Evolutionary conservation across 2,888 invertebrate species (phyloP).

Genomic region (Poecilobothrus nobilitatus): DNA sequence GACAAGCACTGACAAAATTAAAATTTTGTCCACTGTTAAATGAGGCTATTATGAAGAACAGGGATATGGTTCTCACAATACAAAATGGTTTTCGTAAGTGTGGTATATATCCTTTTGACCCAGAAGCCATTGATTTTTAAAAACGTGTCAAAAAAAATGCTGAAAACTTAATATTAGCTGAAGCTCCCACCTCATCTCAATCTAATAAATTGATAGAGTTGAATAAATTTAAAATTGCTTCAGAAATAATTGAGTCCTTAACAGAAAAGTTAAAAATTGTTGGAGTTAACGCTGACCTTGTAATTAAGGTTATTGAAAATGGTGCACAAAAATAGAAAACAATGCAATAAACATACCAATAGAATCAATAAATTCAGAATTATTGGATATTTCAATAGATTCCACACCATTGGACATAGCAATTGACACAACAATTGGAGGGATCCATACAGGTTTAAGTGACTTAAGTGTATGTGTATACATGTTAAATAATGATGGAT

Average conservation of each 20-base stretch:
- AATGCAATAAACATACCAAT: too few relatives aligned
- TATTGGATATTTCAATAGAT: too few relatives aligned
- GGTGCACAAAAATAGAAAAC: background rate
- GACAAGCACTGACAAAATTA: slow-evolving; percentile 16
- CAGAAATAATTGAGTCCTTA: slow-evolving; percentile 12
- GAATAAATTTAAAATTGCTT: slow-evolving; percentile 13
- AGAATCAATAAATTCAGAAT: too few relatives aligned
- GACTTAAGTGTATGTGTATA: too few relatives aligned
- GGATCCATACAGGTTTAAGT: too few relatives aligned
- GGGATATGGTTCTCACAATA: slow-evolving; percentile 13
- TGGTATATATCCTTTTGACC: slow-evolving; percentile 19
- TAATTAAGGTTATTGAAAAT: slow-evolving; percentile 14
- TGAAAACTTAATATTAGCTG: slow-evolving; percentile 8
- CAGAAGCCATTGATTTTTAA: slow-evolving; percentile 10
- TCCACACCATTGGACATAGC: too few relatives aligned
- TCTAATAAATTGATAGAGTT: background rate
- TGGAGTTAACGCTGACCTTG: slow-evolving; percentile 13
- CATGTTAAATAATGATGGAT: too few relatives aligned
- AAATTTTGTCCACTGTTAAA: slow-evolving; percentile 16
- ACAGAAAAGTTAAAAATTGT: slow-evolving; percentile 13
- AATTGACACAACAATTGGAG: too few relatives aligned
- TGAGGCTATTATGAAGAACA: slow-evolving; percentile 11
- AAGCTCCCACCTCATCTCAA: slow-evolving; percentile 2
- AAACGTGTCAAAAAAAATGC: too few relatives aligned
- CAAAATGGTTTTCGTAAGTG: slow-evolving; percentile 17